Conservation (phyloP, 2,113 vertebrate genomes). For the Melanostigma gelatinosum region DNA sequence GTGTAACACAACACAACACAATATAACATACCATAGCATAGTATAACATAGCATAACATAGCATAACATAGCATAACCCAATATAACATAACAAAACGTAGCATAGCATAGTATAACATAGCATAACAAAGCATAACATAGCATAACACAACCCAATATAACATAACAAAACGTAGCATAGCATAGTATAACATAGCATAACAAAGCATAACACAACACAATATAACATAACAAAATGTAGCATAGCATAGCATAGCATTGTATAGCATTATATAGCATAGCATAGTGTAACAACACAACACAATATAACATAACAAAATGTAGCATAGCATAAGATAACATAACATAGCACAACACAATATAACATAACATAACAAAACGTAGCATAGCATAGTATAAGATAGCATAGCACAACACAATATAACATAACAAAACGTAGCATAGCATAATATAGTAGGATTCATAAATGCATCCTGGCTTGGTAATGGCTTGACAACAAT, state of each 20-base stretch:
- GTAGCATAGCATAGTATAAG: background rate
- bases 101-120: too few relatives aligned
- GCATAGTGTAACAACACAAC: background rate
- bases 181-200: background rate
- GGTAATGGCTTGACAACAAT: constrained; percentile 41
- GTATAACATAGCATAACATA: too few relatives aligned
- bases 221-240: background rate
- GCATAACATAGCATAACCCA: background rate
- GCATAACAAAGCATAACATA: too few relatives aligned
- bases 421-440: background rate
- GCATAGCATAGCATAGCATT: too few relatives aligned
- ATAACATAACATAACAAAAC: background rate
- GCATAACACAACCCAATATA: too few relatives aligned
- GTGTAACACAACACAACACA: too few relatives aligned
- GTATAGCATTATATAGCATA: too few relatives aligned
- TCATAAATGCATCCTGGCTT: constrained; percentile 28
- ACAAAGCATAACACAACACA: background rate
- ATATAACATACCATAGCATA: too few relatives aligned
- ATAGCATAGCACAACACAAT: background rate
- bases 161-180: too few relatives aligned
- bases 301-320: background rate
- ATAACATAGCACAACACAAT: too few relatives aligned
- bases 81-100: background rate
- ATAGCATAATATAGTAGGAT: background rate
- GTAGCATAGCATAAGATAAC: too few relatives aligned